Evolutionary conservation across 2,113 vertebrate genomes (phyloP), one percentile per base, ranked within the genome.

Genomic region (Thryonomys swinderianus): DNA sequence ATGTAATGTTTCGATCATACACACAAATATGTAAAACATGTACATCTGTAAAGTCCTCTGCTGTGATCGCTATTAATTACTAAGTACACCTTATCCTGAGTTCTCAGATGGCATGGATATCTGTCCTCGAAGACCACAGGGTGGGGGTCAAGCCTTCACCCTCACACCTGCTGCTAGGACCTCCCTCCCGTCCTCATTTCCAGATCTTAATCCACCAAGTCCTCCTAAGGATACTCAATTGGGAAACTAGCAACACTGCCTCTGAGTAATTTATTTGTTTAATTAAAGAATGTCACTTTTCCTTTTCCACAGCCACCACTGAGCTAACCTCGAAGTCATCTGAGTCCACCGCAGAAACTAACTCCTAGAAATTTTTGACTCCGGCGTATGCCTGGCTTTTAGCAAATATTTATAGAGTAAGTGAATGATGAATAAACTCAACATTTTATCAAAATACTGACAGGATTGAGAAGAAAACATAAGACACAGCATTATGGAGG

Each of bases 211-310:
- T 92, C 91, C 55, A 53, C 40, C 53, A 0, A 61, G n/a, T 48
- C 81, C 51, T 51, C 94, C 48, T 87, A 4, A 92, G 71, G 97
- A 78, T 5, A n/a, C 82, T 42, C 32, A 79, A 81, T 93, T 51
- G 85, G 17, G 13, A 40, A 80, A 69, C 88, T 95, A 90, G 40
- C 97, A 97, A 95, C n/a, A 88, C 45, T 93, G 30, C 84, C 40
- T 81, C 37, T 55, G 37, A 59, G 80, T 64, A 34, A 73, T 53
- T 73, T 66, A 51, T 57, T 80, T 79, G 37, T 78, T 23, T 62
- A 53, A 90, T 71, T 64, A 85, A 69, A 88, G 57, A 69, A 53
- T 34, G 5, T 32, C 69, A 64, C 59, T 94, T 61, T 48, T 91
- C 78, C 80, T 45, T 86, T 59, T 62, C 74, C 69, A 87, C 55